These are phyloP conservation scores for Minunthozetes semirufus DNA, from an alignment of 2,888 invertebrate genomes.

Conservation along the genomic window DNA sequence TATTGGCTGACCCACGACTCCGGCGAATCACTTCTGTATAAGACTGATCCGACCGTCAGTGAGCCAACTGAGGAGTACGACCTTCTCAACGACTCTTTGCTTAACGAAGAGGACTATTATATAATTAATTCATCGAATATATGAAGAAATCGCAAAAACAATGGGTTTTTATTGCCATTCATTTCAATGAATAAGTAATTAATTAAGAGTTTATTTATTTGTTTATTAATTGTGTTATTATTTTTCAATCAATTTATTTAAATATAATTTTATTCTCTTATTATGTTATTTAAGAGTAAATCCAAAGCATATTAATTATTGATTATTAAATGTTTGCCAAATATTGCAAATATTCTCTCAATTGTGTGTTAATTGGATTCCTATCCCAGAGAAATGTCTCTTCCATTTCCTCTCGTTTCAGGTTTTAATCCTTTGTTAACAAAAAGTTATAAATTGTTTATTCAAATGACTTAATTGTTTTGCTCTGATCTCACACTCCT, in stretches of 20 bases:
- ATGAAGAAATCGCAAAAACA: not conserved
- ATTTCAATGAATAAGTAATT: not conserved
- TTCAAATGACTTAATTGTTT: not conserved
- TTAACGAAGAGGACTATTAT: slow-evolving; percentile 14
- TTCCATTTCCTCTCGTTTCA: no score
- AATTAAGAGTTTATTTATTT: not conserved
- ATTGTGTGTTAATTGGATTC: no score
- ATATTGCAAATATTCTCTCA: not conserved
- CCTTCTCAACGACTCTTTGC: slow-evolving; percentile 27
- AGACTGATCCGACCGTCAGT: not conserved
- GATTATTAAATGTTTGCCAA: slow-evolving; percentile 12
- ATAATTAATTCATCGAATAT: slow-evolving; percentile 28
- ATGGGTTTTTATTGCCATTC: not conserved
- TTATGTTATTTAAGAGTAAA: not conserved
- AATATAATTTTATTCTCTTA: not conserved
- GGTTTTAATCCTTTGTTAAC: not conserved
- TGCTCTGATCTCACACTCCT: slow-evolving; percentile 18
- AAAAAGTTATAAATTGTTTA: not conserved
- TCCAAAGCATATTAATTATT: not conserved
- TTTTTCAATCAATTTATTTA: no score
- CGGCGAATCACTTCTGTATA: slow-evolving; percentile 36
- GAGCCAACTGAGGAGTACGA: slow-evolving; percentile 29
- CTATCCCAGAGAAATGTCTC: no score
- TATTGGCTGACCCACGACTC: slow-evolving; percentile 38
- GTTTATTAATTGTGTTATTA: not conserved